Evolutionary conservation across 2,888 invertebrate genomes (phyloP).

Genomic region (Aleiodes alternator): DNA sequence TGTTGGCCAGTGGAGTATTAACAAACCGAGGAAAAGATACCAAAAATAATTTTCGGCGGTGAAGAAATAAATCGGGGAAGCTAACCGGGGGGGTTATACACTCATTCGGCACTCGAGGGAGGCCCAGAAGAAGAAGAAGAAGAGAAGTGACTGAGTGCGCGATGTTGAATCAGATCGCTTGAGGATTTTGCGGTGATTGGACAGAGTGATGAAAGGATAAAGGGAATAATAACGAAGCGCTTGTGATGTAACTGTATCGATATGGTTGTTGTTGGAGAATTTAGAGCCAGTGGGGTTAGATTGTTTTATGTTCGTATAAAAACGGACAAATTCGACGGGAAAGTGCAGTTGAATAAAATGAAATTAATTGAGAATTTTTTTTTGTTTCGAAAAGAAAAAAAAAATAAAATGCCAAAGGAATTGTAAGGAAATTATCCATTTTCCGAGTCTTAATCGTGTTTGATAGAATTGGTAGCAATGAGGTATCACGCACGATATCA

Average conservation of each 20-base stretch:
- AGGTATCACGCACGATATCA: conserved; percentile 46
- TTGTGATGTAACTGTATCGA: conserved; percentile 41
- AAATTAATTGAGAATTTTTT: too few species aligned
- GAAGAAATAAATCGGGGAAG: conserved; percentile 72
- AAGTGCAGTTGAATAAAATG: too few species aligned
- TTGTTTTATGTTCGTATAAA: too few species aligned
- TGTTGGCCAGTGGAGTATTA: conserved; percentile 62
- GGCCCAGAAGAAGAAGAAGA: conserved; percentile 38
- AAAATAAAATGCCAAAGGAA: conserved; percentile 43
- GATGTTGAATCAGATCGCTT: conserved; percentile 26
- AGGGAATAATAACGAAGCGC: conserved; percentile 49
- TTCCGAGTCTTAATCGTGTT: conserved; percentile 47
- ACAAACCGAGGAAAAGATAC: conserved; percentile 74
- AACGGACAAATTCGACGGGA: too few species aligned
- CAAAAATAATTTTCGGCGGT: conserved; percentile 73
- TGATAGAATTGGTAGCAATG: conserved; percentile 48
- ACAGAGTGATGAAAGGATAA: conserved; percentile 46
- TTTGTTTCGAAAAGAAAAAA: background rate
- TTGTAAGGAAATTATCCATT: conserved; percentile 53
- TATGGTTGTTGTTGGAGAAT: too few species aligned
- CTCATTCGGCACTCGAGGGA: conserved; percentile 41
- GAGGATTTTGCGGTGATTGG: conserved; percentile 34
- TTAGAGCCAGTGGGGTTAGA: too few species aligned
- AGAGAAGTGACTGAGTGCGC: conserved; percentile 40
- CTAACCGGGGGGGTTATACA: conserved; percentile 52